Evolutionary conservation across 2,888 invertebrate species (phyloP), one percentile per base, ranked within the genome.

Genomic region (Baccha elongata): DNA sequence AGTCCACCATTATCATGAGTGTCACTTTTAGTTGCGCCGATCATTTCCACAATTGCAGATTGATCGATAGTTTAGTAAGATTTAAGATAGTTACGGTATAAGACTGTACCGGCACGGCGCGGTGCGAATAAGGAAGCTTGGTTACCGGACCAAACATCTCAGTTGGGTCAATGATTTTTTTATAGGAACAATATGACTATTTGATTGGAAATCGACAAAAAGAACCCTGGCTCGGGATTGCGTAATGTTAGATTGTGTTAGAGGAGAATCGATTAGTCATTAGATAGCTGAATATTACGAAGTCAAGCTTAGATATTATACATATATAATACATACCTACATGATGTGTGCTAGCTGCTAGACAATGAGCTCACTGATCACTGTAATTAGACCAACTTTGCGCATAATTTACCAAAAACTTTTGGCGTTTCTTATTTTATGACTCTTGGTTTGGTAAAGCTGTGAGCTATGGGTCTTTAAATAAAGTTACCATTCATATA

Each of bases 101-200:
- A n/a, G n/a, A n/a, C n/a, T n/a, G n/a, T n/a, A n/a, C n/a, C n/a
- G 40, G 21, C 29, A n/a, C 6, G 29, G 19, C 29, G 26, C 32
- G 40, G 46, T 17, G 37, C 44, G n/a, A n/a, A n/a, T n/a, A n/a
- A 40, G 17, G 1, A 23, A 17, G 13, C 15, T 37, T n/a, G 50
- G 42, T 35, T n/a, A 4, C 11, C 29, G 17, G 15, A 42, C 11
- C 17, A 4, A 21, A 55, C 35, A 19, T 53, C 53, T 64, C 44
- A n/a, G 75, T 65, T 81, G 53, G 71, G 69, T 76, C 80, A 81
- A 81, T 80, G 80, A 50, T 65, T 80, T 53, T 44, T 50, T 17
- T 40, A 64, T 65, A 69, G 50, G 69, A 69, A 71, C 80, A 17
- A 71, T 60, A 29, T 40, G 37, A 19, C 21, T 29, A 53, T 42